Conservation (phyloP, 2,113 vertebrate genomes). For the Nematolebias whitei region DNA sequence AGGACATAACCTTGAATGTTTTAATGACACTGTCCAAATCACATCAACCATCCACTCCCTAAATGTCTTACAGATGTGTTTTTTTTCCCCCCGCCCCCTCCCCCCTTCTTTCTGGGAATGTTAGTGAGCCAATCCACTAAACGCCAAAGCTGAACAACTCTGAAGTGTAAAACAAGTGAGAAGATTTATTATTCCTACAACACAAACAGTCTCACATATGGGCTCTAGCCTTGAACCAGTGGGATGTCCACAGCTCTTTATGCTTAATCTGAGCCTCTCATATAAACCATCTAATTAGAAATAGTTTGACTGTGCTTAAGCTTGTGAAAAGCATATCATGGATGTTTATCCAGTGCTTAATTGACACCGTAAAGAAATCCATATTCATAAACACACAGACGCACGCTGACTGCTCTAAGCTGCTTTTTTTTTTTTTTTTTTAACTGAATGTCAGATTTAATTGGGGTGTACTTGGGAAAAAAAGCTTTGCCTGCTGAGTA, state of each 20-base stretch:
- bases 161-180: conserved; percentile 69
- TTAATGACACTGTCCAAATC: conserved; percentile 72
- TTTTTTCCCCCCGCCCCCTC: too few species aligned
- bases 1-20: conserved; percentile 66
- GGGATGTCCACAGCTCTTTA: conserved; percentile 58
- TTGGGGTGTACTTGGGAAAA: conserved; percentile 55
- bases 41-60: conserved; percentile 64
- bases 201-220: conserved; percentile 54
- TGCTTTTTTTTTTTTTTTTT: conserved; percentile 38
- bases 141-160: conserved; percentile 55
- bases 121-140: conserved; percentile 58
- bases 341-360: conserved; percentile 72
- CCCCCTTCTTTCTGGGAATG: conserved; percentile 14
- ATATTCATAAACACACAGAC: conserved; percentile 70
- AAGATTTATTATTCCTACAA: conserved; percentile 70
- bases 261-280: conserved; percentile 55
- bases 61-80: conserved; percentile 78
- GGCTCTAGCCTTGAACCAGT: conserved; percentile 47
- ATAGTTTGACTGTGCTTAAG: conserved; percentile 62
- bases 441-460: conserved; percentile 73
- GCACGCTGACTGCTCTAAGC: conserved; percentile 42
- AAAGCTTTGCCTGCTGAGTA: conserved; percentile 59
- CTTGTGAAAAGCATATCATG: conserved; percentile 68
- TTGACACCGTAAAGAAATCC: conserved; percentile 71
- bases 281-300: conserved; percentile 76